Evolutionary conservation across 1,140 invertebrate species (phyloP).

Genomic region (Probaryconus sp.): DNA sequence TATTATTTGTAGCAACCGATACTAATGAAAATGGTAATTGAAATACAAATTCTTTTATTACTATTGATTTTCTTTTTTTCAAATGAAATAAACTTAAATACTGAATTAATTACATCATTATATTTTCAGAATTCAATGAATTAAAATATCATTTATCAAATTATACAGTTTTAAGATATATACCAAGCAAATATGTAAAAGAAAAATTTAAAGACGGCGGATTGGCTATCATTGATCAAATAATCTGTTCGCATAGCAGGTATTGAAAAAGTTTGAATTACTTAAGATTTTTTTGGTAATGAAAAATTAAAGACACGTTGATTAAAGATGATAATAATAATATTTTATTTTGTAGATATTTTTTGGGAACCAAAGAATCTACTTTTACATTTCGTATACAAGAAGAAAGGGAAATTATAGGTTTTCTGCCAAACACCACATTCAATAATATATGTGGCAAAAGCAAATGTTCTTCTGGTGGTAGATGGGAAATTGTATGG

Average conservation of each 20-base stretch:
- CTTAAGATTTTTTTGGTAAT: no score
- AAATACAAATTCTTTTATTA: no score
- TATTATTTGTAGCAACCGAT: slow-evolving; percentile 92
- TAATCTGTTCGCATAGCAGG: slow-evolving; percentile 92
- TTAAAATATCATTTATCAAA: slow-evolving; percentile 75
- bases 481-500: slow-evolving; percentile 74
- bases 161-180: slow-evolving; percentile 78
- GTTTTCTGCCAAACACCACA: slow-evolving; percentile 88
- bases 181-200: slow-evolving; percentile 73
- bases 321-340: slow-evolving; percentile 25
- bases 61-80: slow-evolving; percentile 1
- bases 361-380: slow-evolving; percentile 95
- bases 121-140: slow-evolving; percentile 78
- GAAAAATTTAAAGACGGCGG: slow-evolving; percentile 88
- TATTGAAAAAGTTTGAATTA: slow-evolving; percentile 73
- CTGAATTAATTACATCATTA: not conserved
- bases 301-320: no score
- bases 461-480: slow-evolving; percentile 65
- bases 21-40: slow-evolving; percentile 75
- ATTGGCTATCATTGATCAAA: slow-evolving; percentile 96
- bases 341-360: slow-evolving; percentile 80
- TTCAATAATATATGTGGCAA: slow-evolving; percentile 92
- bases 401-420: slow-evolving; percentile 97
- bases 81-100: not conserved
- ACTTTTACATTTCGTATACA: slow-evolving; percentile 98